A percentile compares a stretch with the other conserved stretches of the same genome.
Conservation (phyloP, 2,888 invertebrate species). For the Aporophyla nigra region DNA sequence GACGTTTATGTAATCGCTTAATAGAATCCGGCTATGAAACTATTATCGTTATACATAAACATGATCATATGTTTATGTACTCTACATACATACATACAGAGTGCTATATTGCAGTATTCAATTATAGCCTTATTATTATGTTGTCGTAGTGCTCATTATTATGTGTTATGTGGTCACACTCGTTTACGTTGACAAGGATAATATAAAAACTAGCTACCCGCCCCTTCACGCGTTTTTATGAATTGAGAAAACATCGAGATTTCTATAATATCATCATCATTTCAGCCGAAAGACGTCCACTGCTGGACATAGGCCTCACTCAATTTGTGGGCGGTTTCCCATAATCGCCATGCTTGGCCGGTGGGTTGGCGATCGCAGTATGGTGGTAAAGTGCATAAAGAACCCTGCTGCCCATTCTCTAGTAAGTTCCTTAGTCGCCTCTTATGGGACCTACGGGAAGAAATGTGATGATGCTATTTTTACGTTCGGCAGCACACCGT, state of each 20-base stretch:
- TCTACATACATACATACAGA: not conserved
- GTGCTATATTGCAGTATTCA: not conserved
- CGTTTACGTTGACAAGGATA: conserved; percentile 25
- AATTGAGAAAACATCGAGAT: not conserved
- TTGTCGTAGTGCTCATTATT: conserved; percentile 6
- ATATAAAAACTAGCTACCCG: not conserved
- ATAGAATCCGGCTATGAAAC: conserved; percentile 16
- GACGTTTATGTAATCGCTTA: conserved; percentile 25
- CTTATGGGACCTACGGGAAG: no score
- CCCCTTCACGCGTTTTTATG: not conserved
- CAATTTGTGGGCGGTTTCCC: no score
- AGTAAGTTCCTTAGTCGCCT: no score
- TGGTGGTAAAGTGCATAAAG: no score
- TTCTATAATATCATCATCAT: not conserved
- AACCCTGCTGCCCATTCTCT: no score
- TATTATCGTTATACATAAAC: not conserved
- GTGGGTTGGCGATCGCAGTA: no score
- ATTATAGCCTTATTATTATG: conserved; percentile 12
- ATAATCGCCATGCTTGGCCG: no score
- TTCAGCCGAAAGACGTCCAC: no score
- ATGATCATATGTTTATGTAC: not conserved
- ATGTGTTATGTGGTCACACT: not conserved
- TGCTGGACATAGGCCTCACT: no score
- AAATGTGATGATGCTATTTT: no score
- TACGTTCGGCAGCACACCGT: no score